phyloP scores from a whole-genome alignment of 2,888 invertebrate genomes.

The Aspidapion aeneum region DNA sequence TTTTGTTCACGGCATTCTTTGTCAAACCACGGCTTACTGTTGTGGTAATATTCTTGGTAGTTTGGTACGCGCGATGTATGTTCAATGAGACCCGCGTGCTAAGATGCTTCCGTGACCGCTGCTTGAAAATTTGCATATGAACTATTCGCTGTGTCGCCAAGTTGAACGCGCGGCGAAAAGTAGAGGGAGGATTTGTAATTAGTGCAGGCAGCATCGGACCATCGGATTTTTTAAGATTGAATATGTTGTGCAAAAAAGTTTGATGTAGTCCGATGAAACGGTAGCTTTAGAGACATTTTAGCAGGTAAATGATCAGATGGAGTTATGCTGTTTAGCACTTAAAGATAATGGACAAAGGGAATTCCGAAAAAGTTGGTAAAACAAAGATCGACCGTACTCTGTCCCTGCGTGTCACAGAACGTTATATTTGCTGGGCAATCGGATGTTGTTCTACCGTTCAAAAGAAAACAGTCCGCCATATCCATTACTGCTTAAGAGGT shows the following conservation, averaged over 20 bases:
- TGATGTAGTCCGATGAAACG: background rate
- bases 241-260: no score
- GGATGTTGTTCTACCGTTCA: background rate
- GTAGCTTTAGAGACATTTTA: background rate
- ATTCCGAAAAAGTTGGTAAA: background rate
- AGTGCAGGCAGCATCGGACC: no score
- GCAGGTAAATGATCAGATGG: slow-evolving; percentile 1
- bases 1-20: background rate
- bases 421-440: no score
- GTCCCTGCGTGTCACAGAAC: no score
- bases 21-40: background rate
- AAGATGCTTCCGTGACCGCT: background rate
- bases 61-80: background rate
- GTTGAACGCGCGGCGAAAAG: no score
- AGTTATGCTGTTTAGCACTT: background rate
- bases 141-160: no score
- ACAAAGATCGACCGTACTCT: background rate
- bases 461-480: background rate
- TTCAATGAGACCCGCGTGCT: background rate
- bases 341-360: background rate
- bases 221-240: no score
- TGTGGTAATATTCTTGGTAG: background rate
- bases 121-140: no score
- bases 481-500: background rate
- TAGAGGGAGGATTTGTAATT: no score